These are phyloP conservation scores for Vanessa tameamea DNA, from an alignment of 1,140 invertebrate species.

Conservation along the genomic window DNA sequence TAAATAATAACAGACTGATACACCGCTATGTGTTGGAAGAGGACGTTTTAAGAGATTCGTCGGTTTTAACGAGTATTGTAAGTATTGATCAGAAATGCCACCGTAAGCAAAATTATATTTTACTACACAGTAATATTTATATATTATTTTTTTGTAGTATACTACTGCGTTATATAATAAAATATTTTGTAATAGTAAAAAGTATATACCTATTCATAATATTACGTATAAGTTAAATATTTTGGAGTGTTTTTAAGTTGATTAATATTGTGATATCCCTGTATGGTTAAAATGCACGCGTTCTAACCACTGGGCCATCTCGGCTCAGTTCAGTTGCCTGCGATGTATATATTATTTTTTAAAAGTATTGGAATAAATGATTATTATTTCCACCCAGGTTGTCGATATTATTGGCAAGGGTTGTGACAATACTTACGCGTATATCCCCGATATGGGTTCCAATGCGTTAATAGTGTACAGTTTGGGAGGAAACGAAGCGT, in stretches of 20 bases:
- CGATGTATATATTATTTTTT: too few relatives aligned
- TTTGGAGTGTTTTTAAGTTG: too few relatives aligned
- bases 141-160: too few relatives aligned
- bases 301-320: too few relatives aligned
- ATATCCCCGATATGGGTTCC: constrained; percentile 86
- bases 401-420: constrained; percentile 82
- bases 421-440: constrained; percentile 86
- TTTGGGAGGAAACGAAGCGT: constrained; percentile 84
- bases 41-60: constrained; percentile 82
- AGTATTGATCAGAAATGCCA: constrained; percentile 36
- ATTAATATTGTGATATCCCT: too few relatives aligned
- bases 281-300: too few relatives aligned
- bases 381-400: constrained; percentile 58
- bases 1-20: constrained; percentile 80
- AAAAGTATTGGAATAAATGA: too few relatives aligned
- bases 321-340: too few relatives aligned
- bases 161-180: neutral
- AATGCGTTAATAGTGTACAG: constrained; percentile 88
- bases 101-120: neutral
- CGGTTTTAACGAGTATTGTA: constrained; percentile 85
- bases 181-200: too few relatives aligned
- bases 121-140: too few relatives aligned
- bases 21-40: constrained; percentile 82
- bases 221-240: too few relatives aligned
- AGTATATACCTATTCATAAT: too few relatives aligned